Percentiles rank a stretch among this genome's conserved stretches.
phyloP scores from a whole-genome alignment of 2,113 vertebrate species.

The Oncorhynchus nerka region DNA sequence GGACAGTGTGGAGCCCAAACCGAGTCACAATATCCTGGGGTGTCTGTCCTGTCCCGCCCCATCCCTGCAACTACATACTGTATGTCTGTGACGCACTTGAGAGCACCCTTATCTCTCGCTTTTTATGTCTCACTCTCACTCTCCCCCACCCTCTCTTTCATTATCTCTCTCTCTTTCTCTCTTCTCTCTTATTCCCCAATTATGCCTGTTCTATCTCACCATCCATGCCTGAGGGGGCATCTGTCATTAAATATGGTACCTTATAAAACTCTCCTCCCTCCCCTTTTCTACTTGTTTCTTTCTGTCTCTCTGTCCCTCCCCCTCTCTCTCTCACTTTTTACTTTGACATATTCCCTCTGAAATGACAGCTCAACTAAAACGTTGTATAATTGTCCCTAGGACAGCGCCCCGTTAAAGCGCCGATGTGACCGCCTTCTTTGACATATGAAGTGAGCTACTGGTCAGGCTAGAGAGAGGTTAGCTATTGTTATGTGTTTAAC shows the following conservation, averaged over 20 bases:
- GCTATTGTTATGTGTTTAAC: neutral
- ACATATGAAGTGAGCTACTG: neutral
- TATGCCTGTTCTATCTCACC: neutral
- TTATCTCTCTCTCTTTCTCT: conserved; percentile 17
- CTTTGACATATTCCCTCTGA: neutral
- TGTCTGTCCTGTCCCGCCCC: neutral
- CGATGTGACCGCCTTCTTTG: neutral
- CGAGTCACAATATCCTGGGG: neutral
- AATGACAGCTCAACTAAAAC: no score
- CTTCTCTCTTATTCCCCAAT: neutral
- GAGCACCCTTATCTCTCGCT: neutral
- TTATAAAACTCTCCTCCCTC: no score
- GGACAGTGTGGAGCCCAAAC: neutral
- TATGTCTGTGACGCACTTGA: neutral
- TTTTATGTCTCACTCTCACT: neutral
- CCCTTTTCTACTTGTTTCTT: no score
- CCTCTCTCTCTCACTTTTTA: neutral
- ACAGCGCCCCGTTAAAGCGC: neutral
- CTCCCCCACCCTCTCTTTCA: neutral
- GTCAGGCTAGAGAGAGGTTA: neutral
- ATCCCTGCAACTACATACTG: neutral
- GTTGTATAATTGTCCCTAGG: neutral
- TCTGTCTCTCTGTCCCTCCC: neutral
- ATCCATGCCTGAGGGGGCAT: neutral
- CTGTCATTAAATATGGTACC: neutral